Base-by-base conservation (phyloP, 2,797 vertebrate species). In the Danio albolineatus region DNA sequence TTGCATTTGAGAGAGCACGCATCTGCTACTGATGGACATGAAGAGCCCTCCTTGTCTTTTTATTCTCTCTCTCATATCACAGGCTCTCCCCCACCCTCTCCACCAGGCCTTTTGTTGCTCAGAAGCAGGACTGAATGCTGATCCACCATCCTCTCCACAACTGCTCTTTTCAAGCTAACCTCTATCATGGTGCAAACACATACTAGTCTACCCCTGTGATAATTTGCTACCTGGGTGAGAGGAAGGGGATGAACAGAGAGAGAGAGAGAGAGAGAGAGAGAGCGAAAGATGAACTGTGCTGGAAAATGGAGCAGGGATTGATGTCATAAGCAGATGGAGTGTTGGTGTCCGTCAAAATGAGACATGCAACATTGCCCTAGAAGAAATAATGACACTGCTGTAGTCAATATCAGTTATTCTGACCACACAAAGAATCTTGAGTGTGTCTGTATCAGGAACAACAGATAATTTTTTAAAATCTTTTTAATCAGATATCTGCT, bases 41-140 rank as follows among this genome's bases (percentile, higher is more conserved):
- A 91, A 94, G 91, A 91, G 89, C 89, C 89, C 88, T 84, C 90
- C 39, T 74, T 85, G 90, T 66, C 86, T 90, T 86, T 88, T 86
- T 92, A 91, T 89, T 86, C 82, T 86, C 28, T 28, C 83, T 86
- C 87, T 76, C 57, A 86, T 73, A 83, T 82, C 85, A 56, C 62
- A 78, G 71, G 79, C 78, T 73, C 59, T 44, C 49, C 62, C 73
- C 14, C 28, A 19, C 73, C 76, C 70, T 65, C 66, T 69, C 44
- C 67, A 73, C 76, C 79, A 0, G 81, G 36, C 39, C 85, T 76
- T 82, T 86, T 84, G 81, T 86, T 79, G 88, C 82, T 83, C 54
- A 36, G 76, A 85, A 81, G 82, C 16, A 54, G 85, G 76, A 82
- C 69, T 84, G 87, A 87, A 89, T 88, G 83, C 80, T 86, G 77